Percentiles rank a stretch among this genome's conserved stretches.
These are phyloP conservation scores for Bos javanicus DNA, from an alignment of 2,113 vertebrate genomes.

Conservation along the genomic window DNA sequence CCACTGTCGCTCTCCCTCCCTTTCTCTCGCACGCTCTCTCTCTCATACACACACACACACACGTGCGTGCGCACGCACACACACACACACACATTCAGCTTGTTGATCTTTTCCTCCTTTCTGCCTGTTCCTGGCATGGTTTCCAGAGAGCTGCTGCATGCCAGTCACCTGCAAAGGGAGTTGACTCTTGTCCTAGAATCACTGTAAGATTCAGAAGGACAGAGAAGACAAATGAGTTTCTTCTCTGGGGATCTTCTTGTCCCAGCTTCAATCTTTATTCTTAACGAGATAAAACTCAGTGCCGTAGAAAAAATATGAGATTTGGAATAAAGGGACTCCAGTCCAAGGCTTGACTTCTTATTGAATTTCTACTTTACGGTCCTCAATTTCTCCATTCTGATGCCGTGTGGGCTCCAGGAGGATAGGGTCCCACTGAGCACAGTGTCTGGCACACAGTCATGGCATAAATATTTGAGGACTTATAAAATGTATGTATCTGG, in stretches of 20 bases:
- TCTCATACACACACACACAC: not conserved
- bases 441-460: not conserved
- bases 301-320: not conserved
- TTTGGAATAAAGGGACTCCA: not conserved
- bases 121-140: not conserved
- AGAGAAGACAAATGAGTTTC: not conserved
- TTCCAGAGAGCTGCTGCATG: not conserved
- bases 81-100: not conserved
- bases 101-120: not conserved
- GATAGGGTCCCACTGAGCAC: not conserved
- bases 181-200: not conserved
- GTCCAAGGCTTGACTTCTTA: not conserved
- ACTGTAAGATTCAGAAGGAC: not conserved
- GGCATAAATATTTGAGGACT: not conserved
- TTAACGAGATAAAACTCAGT: not conserved
- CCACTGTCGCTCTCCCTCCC: fast-evolving
- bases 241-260: not conserved
- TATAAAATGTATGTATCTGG: not conserved
- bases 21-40: too few relatives aligned
- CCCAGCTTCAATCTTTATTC: not conserved
- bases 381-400: not conserved
- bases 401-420: not conserved
- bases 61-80: fast-evolving
- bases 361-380: not conserved
- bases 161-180: not conserved